Conservation (phyloP, 23 tunicate species). For the Styela clava region DNA sequence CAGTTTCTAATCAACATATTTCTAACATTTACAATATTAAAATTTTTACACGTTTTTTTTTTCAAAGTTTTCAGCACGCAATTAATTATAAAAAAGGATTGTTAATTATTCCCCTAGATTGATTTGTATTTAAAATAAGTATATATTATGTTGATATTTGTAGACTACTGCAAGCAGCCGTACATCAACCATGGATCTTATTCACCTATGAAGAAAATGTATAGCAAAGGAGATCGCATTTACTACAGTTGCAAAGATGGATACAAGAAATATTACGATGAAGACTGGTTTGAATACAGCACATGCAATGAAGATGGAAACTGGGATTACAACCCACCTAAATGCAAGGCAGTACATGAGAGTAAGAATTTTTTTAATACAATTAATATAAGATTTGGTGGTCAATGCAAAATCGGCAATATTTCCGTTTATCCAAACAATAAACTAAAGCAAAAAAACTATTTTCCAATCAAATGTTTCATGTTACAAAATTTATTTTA, state of each 20-base stretch:
- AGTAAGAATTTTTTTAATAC: neutral
- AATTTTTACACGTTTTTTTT: too few species aligned
- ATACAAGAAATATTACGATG: conserved; percentile 5
- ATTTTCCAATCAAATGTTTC: neutral
- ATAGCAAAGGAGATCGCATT: conserved; percentile 18
- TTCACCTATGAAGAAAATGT: conserved; percentile 18
- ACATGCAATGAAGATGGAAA: conserved; percentile 12
- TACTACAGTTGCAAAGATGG: conserved; percentile 19
- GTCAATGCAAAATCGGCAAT: neutral
- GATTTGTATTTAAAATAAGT: too few species aligned
- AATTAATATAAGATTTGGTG: neutral
- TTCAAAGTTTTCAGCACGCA: too few species aligned
- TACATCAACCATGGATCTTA: conserved; percentile 5
- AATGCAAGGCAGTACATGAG: neutral
- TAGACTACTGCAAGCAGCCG: conserved; percentile 4
- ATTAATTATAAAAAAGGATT: too few species aligned
- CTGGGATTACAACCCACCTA: conserved; percentile 25
- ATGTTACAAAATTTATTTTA: neutral
- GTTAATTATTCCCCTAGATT: too few species aligned
- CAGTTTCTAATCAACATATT: too few species aligned
- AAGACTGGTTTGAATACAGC: conserved; percentile 28
- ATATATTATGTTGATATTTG: neutral
- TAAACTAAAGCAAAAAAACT: neutral
- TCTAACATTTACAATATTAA: too few species aligned
- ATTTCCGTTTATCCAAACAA: neutral